phyloP scores from a whole-genome alignment of 2,888 invertebrate genomes.

The Campaea margaritaria region DNA sequence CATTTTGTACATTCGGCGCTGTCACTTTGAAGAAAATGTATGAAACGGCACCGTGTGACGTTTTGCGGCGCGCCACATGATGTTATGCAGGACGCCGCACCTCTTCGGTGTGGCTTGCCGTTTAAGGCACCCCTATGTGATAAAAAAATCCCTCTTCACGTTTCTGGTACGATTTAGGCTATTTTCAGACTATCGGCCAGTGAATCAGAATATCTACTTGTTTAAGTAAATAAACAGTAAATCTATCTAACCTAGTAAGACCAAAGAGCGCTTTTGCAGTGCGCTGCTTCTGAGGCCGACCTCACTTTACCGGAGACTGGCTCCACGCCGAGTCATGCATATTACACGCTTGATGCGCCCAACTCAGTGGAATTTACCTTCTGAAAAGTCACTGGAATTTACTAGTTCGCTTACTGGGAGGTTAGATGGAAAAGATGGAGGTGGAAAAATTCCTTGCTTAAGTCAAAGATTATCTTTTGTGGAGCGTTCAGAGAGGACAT shows the following conservation, averaged over 20 bases:
- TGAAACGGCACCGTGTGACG: no score
- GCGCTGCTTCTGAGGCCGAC: conserved; percentile 7
- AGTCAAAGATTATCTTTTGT: not conserved
- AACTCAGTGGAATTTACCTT: conserved; percentile 53
- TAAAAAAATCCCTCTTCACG: no score
- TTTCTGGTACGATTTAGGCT: no score
- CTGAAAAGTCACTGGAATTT: conserved; percentile 46
- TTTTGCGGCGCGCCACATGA: no score
- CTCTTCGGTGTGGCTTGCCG: no score
- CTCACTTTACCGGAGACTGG: conserved; percentile 49
- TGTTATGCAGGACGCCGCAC: no score
- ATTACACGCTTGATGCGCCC: conserved; percentile 66
- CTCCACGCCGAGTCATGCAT: conserved; percentile 66
- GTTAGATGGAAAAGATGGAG: not conserved
- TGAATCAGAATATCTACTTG: no score
- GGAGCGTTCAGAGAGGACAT: no score
- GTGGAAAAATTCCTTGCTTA: not conserved
- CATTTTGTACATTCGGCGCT: no score
- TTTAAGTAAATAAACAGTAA: not conserved
- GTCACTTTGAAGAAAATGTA: no score
- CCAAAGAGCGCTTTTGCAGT: not conserved
- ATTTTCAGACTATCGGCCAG: no score
- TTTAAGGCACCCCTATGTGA: no score
- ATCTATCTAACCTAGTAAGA: not conserved
- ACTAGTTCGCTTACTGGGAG: conserved; percentile 22